phyloP scores from a whole-genome alignment of 2,113 vertebrate genomes.

The Eurystomus gularis region DNA sequence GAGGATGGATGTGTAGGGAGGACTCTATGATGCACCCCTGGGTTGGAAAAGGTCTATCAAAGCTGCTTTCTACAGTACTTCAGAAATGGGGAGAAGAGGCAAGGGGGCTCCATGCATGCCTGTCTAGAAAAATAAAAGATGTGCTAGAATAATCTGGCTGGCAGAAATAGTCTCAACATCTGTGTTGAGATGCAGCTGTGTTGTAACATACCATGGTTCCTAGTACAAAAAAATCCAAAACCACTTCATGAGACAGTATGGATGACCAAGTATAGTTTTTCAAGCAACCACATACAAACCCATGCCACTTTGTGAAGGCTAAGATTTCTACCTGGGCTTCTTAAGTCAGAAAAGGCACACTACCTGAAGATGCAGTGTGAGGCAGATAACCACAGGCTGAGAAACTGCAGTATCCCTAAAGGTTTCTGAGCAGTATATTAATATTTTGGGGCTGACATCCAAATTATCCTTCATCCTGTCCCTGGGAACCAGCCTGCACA shows the following conservation, averaged over 20 bases:
- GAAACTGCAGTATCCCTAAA: neutral
- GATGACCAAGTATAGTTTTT: neutral
- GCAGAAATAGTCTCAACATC: neutral
- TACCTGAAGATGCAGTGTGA: neutral
- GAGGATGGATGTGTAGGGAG: neutral
- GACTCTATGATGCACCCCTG: neutral
- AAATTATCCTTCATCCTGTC: neutral
- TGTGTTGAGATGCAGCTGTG: neutral
- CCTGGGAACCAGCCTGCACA: neutral
- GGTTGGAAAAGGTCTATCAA: neutral
- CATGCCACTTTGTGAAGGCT: rapidly evolving
- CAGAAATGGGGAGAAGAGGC: neutral
- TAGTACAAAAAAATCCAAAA: neutral
- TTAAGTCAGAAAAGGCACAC: neutral
- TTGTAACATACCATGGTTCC: neutral
- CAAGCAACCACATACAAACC: neutral
- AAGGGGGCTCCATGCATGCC: neutral
- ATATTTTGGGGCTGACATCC: neutral
- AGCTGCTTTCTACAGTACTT: neutral
- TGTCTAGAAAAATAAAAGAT: neutral
- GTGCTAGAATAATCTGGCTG: neutral
- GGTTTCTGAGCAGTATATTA: neutral
- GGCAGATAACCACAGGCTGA: neutral
- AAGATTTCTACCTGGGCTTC: neutral
- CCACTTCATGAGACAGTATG: neutral